Evolutionary conservation across 2,888 invertebrate genomes (phyloP), one percentile per base, ranked within the genome.

Genomic region (Stegophylla sp.): DNA sequence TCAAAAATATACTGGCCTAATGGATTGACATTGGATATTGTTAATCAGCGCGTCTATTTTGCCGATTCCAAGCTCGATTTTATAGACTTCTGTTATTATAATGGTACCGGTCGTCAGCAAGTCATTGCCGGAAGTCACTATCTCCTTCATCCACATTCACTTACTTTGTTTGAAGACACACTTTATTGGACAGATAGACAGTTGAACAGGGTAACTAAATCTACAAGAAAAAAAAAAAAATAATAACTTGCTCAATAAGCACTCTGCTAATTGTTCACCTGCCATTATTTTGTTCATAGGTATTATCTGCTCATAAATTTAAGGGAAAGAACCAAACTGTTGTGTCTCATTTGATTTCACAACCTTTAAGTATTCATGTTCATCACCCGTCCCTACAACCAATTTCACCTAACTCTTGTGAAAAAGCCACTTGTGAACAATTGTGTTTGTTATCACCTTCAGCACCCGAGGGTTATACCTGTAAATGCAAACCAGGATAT

Each of bases 1-100:
- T 96, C 95, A 0, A 97, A 97, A 86, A 95, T 99, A 83, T 98
- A 96, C 87, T 98, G 98, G 98, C 98, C 98, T 0, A 98, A 98
- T 86, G 98, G 98, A 0, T 88, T 99, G n/a, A 95, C 98, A 0
- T 88, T 99, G 3, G 99, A 99, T 86, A 94, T 95, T 26, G 93
- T 98, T 0, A 97, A 93, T 0, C 93, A 93, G 85, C 88, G 98
- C 71, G 92, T 99, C 0, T 99, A 99, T 87, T 99, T 98, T 86
- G 97, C 97, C 0, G 98, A 99, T 87, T 96, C 96, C 0, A 96
- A 98, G 86, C 87, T 99, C 51, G 98, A 98, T 86, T 98, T 95
- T 85, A 98, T 99, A 82, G 98, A 98, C 86, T 97, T 96, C 86
- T 98, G 97, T 86, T 93, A 96, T 85, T 99, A 99, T 88, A 95